phyloP scores from a whole-genome alignment of 2,888 invertebrate genomes.

The Tribolium freemani region DNA sequence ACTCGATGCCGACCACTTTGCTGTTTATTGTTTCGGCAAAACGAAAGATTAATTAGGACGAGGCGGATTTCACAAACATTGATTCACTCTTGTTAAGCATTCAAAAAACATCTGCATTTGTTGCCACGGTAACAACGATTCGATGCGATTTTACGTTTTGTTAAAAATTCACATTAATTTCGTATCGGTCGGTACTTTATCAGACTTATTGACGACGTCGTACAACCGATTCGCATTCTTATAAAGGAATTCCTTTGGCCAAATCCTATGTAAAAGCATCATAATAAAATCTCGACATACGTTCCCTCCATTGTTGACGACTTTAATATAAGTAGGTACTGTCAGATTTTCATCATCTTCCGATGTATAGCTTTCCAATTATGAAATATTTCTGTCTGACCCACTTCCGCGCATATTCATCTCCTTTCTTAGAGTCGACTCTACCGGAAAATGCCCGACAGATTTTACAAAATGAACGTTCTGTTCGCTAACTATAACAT shows the following conservation, averaged over 20 bases:
- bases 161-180: not conserved
- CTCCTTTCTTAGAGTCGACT: no score
- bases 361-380: not conserved
- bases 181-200: not conserved
- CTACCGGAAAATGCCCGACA: no score
- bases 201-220: not conserved
- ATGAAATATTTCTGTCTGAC: not conserved
- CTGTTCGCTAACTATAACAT: no score
- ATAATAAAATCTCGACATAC: not conserved
- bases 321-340: not conserved
- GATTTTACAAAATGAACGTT: no score
- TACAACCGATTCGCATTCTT: not conserved
- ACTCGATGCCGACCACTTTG: constrained; percentile 14
- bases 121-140: not conserved
- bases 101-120: not conserved
- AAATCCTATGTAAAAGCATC: not conserved
- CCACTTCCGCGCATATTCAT: not conserved
- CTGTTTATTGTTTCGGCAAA: constrained; percentile 17
- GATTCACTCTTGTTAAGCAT: not conserved
- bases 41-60: not conserved
- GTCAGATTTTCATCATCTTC: not conserved
- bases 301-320: not conserved
- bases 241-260: not conserved
- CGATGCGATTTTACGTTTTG: not conserved
- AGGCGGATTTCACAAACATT: not conserved